Percentiles rank a stretch among this genome's conserved stretches.
phyloP scores from a whole-genome alignment of 2,113 vertebrate species.

The Pomatorhinus ruficollis region DNA sequence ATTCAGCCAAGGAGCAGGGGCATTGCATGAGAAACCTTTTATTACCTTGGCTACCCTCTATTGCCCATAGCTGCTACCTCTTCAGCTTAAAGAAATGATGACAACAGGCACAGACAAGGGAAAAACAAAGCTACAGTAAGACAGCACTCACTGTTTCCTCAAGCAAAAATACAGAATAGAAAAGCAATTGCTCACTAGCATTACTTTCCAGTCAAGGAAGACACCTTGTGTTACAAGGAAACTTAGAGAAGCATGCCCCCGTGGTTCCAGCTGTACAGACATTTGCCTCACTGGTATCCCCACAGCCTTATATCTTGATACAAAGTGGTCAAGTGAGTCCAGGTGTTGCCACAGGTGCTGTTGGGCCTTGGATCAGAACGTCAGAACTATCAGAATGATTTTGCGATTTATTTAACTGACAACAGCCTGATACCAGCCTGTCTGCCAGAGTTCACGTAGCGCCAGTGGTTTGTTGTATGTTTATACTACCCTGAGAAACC shows the following conservation, averaged over 20 bases:
- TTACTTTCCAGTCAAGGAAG: not conserved
- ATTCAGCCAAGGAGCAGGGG: not conserved
- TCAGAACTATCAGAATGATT: not conserved
- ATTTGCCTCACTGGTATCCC: not conserved
- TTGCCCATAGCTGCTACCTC: not conserved
- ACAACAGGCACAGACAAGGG: not conserved
- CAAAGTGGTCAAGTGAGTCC: not conserved
- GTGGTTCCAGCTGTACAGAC: not conserved
- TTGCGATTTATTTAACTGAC: not conserved
- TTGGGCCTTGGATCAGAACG: not conserved
- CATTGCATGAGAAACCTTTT: not conserved
- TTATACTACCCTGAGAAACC: not conserved
- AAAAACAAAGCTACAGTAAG: not conserved
- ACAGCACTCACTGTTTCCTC: not conserved
- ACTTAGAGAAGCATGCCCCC: not conserved
- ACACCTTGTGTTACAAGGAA: not conserved
- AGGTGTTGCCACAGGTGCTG: not conserved
- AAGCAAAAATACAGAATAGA: not conserved
- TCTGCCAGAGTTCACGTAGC: not conserved
- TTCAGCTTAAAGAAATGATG: not conserved
- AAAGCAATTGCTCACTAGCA: not conserved
- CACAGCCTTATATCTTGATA: not conserved
- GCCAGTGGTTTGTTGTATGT: not conserved
- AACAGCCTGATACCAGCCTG: not conserved
- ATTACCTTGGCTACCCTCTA: not conserved